A percentile compares a stretch with the other conserved stretches of the same genome.
Evolutionary conservation across 1,140 invertebrate genomes (phyloP).

Genomic region (Fopius arisanus): DNA sequence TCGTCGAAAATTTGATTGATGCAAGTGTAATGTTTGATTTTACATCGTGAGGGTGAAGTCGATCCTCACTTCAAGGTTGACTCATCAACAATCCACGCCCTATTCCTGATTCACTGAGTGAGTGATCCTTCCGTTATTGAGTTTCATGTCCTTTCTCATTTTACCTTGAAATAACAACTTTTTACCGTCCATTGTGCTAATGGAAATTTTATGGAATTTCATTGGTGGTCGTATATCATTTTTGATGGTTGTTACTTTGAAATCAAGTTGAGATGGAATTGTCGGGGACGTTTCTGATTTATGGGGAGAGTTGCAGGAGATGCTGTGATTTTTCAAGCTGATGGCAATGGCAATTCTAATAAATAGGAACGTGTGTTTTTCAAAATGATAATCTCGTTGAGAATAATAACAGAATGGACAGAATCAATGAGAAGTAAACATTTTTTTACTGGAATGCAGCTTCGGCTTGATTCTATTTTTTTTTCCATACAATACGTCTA

Average conservation of each 20-base stretch:
- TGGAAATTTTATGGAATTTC: background rate
- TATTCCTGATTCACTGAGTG: conserved; percentile 5
- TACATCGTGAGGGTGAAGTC: background rate
- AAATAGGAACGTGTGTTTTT: too few species aligned
- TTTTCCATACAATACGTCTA: too few species aligned
- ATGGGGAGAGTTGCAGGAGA: background rate
- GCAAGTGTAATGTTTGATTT: background rate
- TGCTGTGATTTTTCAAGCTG: background rate
- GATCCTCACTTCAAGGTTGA: conserved; percentile 13
- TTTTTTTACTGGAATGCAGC: too few species aligned
- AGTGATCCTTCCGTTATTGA: conserved; percentile 10
- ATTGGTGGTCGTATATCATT: background rate
- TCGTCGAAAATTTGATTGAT: background rate
- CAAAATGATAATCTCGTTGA: too few species aligned
- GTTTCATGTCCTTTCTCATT: background rate
- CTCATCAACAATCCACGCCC: conserved; percentile 16
- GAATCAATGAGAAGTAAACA: too few species aligned
- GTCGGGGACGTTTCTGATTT: background rate
- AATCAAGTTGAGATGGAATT: background rate
- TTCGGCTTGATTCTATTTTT: too few species aligned
- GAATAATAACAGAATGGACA: too few species aligned
- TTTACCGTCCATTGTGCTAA: background rate
- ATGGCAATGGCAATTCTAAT: too few species aligned
- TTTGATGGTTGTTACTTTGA: conserved; percentile 1
- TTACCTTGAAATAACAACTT: background rate